phyloP scores from a whole-genome alignment of 2,888 invertebrate genomes.

The Drosophila anomalata region DNA sequence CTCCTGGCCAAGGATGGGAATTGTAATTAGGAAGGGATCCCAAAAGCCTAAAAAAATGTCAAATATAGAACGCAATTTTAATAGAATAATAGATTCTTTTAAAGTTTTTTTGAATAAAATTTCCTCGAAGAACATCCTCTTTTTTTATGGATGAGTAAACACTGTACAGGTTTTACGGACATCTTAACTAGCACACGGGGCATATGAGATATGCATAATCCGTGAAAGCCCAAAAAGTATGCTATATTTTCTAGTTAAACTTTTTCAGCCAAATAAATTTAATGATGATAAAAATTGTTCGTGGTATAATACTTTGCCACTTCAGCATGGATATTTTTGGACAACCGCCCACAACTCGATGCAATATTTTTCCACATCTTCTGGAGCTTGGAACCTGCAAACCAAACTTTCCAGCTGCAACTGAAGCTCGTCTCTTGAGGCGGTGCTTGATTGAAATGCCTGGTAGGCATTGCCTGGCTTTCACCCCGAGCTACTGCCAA shows the following conservation, averaged over 20 bases:
- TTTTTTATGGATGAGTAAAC: not conserved
- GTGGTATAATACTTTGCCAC: not conserved
- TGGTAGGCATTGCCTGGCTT: constrained; percentile 49
- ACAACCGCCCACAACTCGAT: constrained; percentile 38
- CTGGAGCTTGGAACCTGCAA: not conserved
- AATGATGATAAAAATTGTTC: constrained; percentile 1
- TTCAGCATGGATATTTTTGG: constrained; percentile 38
- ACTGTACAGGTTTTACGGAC: not conserved
- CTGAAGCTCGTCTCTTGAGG: constrained; percentile 49
- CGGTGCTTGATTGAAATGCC: constrained; percentile 74
- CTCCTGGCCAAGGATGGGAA: constrained; percentile 9
- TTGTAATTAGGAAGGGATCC: constrained; percentile 19
- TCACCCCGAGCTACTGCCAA: constrained; percentile 26
- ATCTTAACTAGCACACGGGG: not conserved
- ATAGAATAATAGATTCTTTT: too few relatives aligned
- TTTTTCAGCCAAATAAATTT: not conserved
- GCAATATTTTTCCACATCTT: constrained; percentile 15
- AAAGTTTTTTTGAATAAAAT: too few relatives aligned
- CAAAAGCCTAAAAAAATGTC: not conserved
- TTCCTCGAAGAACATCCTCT: too few relatives aligned
- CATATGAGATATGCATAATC: not conserved
- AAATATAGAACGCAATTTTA: not conserved
- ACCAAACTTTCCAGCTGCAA: constrained; percentile 5
- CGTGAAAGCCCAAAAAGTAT: not conserved
- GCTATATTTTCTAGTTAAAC: not conserved